Percentiles rank a stretch among this genome's conserved stretches.
Conservation (phyloP, 2,797 vertebrate species). For the Pterois miles region DNA sequence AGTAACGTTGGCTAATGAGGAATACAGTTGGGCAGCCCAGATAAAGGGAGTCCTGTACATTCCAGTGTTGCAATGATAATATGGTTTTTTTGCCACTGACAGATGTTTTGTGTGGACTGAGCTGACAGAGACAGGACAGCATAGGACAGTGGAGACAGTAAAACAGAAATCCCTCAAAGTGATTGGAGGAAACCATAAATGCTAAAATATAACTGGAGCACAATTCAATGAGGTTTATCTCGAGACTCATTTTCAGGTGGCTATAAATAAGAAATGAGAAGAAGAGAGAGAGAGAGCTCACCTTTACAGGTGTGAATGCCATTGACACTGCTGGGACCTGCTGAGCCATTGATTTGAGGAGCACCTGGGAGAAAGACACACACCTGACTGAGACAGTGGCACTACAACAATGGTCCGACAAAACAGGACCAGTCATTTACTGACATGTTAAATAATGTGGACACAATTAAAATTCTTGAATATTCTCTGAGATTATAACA, state of each 20-base stretch:
- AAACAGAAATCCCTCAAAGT: not conserved
- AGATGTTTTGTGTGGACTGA: conserved; percentile 30
- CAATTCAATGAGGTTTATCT: not conserved
- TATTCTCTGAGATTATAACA: too few species aligned
- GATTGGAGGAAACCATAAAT: not conserved
- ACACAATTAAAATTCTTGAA: not conserved
- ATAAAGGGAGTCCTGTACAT: not conserved
- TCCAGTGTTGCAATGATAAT: not conserved
- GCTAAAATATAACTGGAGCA: not conserved
- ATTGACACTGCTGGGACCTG: conserved; percentile 91
- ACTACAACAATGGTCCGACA: conserved; percentile 22
- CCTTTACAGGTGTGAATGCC: conserved; percentile 99
- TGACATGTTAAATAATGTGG: too few species aligned
- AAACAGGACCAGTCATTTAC: conserved; percentile 15
- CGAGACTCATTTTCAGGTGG: not conserved
- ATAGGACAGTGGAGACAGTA: conserved; percentile 63
- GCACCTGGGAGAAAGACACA: conserved; percentile 88
- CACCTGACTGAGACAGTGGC: conserved; percentile 63
- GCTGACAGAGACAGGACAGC: conserved; percentile 66
- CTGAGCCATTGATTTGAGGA: conserved; percentile 83
- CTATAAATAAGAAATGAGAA: not conserved
- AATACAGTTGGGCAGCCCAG: not conserved
- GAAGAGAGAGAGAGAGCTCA: conserved; percentile 79
- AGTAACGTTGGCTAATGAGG: not conserved
- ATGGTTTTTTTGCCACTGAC: not conserved